Evolutionary conservation across 2,888 invertebrate genomes (phyloP).

Genomic region (Epinotia bilunana): DNA sequence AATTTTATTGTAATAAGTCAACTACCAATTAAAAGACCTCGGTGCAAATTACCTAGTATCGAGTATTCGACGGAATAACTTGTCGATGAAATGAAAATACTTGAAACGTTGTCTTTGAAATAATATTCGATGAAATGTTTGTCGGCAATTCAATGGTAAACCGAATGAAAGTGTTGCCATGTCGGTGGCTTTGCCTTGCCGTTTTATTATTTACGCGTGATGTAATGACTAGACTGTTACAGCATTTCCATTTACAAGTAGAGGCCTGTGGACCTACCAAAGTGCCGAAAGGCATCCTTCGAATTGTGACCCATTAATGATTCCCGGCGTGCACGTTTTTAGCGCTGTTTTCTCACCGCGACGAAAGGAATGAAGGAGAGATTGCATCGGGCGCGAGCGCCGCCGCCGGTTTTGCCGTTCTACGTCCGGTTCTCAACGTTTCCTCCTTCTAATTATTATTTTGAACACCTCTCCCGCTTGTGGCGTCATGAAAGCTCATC

Average conservation of each 20-base stretch:
- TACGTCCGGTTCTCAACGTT: conserved; percentile 73
- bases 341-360: conserved; percentile 71
- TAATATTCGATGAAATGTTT: too few relatives aligned
- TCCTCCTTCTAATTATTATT: conserved; percentile 77
- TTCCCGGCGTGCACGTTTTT: conserved; percentile 67
- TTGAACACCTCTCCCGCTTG: conserved; percentile 46
- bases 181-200: conserved; percentile 38
- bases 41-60: too few relatives aligned
- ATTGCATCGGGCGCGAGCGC: conserved; percentile 74
- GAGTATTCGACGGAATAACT: too few relatives aligned
- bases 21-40: too few relatives aligned
- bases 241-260: conserved; percentile 12
- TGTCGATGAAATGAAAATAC: too few relatives aligned
- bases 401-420: conserved; percentile 68
- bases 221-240: conserved; percentile 21
- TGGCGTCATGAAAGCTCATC: background rate
- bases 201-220: conserved; percentile 27
- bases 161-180: conserved; percentile 51
- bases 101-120: too few relatives aligned
- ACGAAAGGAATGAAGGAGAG: conserved; percentile 60
- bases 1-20: too few relatives aligned
- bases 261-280: conserved; percentile 27
- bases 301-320: conserved; percentile 68
- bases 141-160: too few relatives aligned
- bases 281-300: conserved; percentile 51